Evolutionary conservation across 2,888 invertebrate genomes (phyloP).

Genomic region (Heliconius ismenius): DNA sequence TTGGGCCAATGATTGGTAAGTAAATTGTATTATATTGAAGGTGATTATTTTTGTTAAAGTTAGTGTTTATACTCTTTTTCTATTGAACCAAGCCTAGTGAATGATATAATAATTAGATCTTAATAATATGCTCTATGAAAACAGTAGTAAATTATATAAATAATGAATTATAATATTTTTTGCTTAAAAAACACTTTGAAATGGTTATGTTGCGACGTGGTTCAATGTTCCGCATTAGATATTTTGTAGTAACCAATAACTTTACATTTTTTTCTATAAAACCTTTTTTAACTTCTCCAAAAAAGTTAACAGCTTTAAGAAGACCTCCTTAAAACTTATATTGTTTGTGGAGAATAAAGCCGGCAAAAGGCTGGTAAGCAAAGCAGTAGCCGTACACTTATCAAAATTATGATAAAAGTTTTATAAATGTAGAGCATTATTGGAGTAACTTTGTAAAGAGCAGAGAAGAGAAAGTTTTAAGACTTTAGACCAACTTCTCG

Average conservation of each 20-base stretch:
- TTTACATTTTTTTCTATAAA: background rate
- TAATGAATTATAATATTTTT: too few relatives aligned
- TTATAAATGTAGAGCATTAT: conserved; percentile 36
- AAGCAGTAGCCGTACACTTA: conserved; percentile 29
- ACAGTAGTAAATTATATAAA: background rate
- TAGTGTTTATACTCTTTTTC: too few relatives aligned
- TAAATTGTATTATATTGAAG: background rate
- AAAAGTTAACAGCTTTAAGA: background rate
- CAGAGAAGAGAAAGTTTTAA: conserved; percentile 44
- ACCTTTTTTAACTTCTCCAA: background rate
- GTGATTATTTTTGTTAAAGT: background rate
- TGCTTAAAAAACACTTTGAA: background rate
- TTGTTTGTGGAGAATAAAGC: background rate
- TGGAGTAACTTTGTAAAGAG: conserved; percentile 35
- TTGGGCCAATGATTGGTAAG: conserved; percentile 81
- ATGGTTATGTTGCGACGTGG: background rate
- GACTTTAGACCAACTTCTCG: conserved; percentile 45
- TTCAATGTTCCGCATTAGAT: background rate
- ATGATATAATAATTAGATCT: background rate
- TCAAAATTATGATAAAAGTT: conserved; percentile 45
- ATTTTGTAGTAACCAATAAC: background rate
- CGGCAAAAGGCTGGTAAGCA: conserved; percentile 18
- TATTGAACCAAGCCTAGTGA: background rate
- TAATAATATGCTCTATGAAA: background rate
- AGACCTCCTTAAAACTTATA: background rate